Evolutionary conservation across 2,113 vertebrate genomes (phyloP).

Genomic region (Cyanistes caeruleus): DNA sequence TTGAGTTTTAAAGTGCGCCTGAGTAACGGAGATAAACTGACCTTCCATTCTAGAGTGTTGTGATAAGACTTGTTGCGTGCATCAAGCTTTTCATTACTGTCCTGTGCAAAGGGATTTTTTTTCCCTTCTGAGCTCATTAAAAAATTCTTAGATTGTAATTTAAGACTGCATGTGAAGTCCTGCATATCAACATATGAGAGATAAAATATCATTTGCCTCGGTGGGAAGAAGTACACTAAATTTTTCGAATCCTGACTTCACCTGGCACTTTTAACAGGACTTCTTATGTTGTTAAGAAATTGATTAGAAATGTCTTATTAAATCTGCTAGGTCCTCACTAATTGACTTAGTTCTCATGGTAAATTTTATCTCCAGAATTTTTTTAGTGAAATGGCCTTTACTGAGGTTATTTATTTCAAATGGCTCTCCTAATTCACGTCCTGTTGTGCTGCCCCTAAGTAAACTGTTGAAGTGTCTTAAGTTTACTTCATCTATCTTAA

Average conservation of each 20-base stretch:
- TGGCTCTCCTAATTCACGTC: neutral
- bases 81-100: neutral
- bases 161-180: rapidly evolving
- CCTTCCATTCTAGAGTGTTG: rapidly evolving
- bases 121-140: neutral
- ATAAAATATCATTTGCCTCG: neutral
- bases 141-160: neutral
- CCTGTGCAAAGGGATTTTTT: neutral
- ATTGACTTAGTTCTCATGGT: neutral
- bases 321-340: neutral
- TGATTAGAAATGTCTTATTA: rapidly evolving
- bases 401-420: neutral
- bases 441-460: neutral
- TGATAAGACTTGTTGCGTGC: neutral
- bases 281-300: neutral
- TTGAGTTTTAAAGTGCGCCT: neutral
- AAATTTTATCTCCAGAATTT: neutral
- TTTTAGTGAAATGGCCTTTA: neutral
- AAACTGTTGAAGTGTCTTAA: neutral
- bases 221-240: neutral
- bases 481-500: neutral
- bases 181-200: neutral
- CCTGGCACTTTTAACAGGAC: neutral
- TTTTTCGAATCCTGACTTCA: neutral
- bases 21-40: rapidly evolving